Percentiles rank a stretch among this genome's conserved stretches.
Evolutionary conservation across 2,113 vertebrate genomes (phyloP).

Genomic region (Carollia perspicillata): DNA sequence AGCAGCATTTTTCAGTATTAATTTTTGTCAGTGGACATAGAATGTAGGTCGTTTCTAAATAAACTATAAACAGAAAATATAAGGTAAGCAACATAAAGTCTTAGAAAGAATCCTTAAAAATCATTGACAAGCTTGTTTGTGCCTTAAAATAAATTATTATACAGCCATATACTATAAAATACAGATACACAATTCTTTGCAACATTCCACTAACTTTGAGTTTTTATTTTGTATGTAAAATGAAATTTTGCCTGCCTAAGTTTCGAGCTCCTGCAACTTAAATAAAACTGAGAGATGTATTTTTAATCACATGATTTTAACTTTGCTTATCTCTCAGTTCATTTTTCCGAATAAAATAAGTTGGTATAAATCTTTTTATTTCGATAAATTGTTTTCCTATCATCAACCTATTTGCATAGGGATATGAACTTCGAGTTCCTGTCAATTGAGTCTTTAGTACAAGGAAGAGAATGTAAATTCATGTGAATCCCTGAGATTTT

Average conservation of each 20-base stretch:
- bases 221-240: background rate
- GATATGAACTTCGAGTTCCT: background rate
- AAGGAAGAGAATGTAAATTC: background rate
- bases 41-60: background rate
- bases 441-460: constrained; percentile 1
- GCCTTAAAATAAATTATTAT: background rate
- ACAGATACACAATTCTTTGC: background rate
- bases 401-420: background rate
- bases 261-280: background rate
- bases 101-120: background rate
- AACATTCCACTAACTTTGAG: background rate
- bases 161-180: background rate
- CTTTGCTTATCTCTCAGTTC: background rate
- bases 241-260: background rate
- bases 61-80: background rate
- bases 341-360: background rate
- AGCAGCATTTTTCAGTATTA: background rate
- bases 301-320: background rate
- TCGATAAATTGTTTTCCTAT: background rate
- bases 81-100: background rate
- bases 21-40: background rate
- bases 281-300: background rate
- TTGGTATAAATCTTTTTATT: background rate
- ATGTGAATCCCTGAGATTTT: background rate
- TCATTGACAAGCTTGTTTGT: background rate